Evolutionary conservation across 2,888 invertebrate genomes (phyloP).

Genomic region (Dexiosoma caninum): DNA sequence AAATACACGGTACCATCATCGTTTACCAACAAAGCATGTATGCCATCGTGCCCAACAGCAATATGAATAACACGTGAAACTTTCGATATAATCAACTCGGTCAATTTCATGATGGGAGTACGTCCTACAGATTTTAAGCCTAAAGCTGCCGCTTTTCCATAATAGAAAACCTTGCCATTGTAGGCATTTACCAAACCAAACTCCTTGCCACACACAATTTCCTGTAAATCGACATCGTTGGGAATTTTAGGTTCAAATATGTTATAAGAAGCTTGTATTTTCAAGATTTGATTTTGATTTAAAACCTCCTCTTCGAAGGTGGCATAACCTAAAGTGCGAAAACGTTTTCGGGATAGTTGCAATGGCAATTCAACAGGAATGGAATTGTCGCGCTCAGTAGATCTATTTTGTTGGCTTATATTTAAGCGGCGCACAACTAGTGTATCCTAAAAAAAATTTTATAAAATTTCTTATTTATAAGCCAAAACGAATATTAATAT

Average conservation of each 20-base stretch:
- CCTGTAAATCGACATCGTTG: slow-evolving; percentile 88
- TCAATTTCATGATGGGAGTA: slow-evolving; percentile 77
- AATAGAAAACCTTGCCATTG: slow-evolving; percentile 93
- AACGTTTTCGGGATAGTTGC: slow-evolving; percentile 87
- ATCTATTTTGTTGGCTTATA: slow-evolving; percentile 78
- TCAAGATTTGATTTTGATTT: slow-evolving; percentile 77
- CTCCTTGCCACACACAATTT: slow-evolving; percentile 91
- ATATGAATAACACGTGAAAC: slow-evolving; percentile 86
- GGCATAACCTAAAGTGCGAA: slow-evolving; percentile 86
- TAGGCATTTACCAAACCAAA: slow-evolving; percentile 90
- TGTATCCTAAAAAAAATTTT: slow-evolving; percentile 81
- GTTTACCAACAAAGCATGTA: slow-evolving; percentile 92
- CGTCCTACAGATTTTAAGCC: slow-evolving; percentile 85
- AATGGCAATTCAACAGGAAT: slow-evolving; percentile 82
- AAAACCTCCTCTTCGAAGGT: slow-evolving; percentile 83
- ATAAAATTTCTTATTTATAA: background rate
- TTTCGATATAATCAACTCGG: slow-evolving; percentile 83
- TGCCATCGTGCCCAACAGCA: slow-evolving; percentile 95
- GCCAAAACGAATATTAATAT: no score
- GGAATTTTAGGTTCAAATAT: slow-evolving; percentile 81
- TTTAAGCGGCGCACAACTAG: slow-evolving; percentile 84
- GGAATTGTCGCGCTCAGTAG: slow-evolving; percentile 69
- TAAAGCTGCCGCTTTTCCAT: slow-evolving; percentile 90
- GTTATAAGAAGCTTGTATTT: slow-evolving; percentile 79
- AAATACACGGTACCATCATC: slow-evolving; percentile 95